These are phyloP conservation scores for Urosaurus nigricauda DNA, from an alignment of 2,797 vertebrate genomes.

Conservation along the genomic window DNA sequence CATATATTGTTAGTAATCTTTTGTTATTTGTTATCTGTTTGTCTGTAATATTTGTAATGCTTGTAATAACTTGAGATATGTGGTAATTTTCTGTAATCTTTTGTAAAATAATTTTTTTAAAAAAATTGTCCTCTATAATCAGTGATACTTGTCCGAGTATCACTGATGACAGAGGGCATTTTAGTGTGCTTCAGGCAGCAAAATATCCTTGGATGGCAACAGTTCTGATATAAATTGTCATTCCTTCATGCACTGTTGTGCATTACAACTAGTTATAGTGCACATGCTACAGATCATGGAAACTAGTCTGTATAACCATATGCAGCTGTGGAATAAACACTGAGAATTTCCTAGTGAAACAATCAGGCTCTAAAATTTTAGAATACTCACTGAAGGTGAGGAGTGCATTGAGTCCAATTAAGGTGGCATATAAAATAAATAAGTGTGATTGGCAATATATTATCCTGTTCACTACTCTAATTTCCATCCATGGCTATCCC, in stretches of 20 bases:
- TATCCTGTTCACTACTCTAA: neutral
- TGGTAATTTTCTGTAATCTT: too few species aligned
- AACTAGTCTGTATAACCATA: neutral
- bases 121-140: too few species aligned
- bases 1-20: too few species aligned
- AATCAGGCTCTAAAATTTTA: neutral
- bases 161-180: too few species aligned
- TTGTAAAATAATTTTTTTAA: too few species aligned
- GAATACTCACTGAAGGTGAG: neutral
- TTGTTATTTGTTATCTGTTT: too few species aligned
- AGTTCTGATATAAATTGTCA: neutral
- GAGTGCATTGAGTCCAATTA: too few species aligned
- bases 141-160: too few species aligned
- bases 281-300: neutral
- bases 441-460: neutral
- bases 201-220: neutral
- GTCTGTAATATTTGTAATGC: too few species aligned
- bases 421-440: too few species aligned
- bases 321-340: neutral
- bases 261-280: too few species aligned
- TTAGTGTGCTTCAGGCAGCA: neutral
- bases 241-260: neutral
- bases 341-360: neutral
- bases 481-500: neutral
- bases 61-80: too few species aligned